These are phyloP conservation scores for Nilaparvata lugens DNA, from an alignment of 1,140 invertebrate species.

Conservation along the genomic window DNA sequence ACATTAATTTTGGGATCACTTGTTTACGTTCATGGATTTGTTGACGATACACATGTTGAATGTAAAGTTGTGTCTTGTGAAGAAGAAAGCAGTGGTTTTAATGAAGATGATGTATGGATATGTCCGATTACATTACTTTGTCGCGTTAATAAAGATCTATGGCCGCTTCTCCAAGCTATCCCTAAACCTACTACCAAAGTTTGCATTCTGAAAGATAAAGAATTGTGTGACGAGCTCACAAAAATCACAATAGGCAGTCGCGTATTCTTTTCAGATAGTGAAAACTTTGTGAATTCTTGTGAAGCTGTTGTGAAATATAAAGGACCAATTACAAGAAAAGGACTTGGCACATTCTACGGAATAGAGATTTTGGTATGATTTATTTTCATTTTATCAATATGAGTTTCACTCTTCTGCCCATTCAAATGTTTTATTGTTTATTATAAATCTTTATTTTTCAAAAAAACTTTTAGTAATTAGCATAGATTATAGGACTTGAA, in stretches of 20 bases:
- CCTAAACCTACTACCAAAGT: constrained; percentile 20
- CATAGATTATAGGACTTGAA: too few species aligned
- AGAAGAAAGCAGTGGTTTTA: constrained; percentile 12
- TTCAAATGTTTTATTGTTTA: background rate
- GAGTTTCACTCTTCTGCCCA: background rate
- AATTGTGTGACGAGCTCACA: constrained; percentile 14
- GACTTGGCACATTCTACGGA: constrained; percentile 28
- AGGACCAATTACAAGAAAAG: constrained; percentile 23
- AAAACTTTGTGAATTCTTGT: constrained; percentile 5
- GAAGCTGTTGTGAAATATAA: constrained; percentile 25
- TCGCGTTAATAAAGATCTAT: constrained; percentile 19
- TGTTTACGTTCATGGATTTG: constrained; percentile 18
- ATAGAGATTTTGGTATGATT: constrained; percentile 28
- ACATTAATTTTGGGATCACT: constrained; percentile 18
- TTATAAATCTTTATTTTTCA: too few species aligned
- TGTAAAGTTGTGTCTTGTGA: constrained; percentile 20
- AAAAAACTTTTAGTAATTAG: too few species aligned
- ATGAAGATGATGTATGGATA: constrained; percentile 21
- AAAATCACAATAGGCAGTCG: constrained; percentile 17
- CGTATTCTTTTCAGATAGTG: constrained; percentile 13
- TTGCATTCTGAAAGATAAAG: constrained; percentile 16
- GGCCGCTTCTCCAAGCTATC: constrained; percentile 19
- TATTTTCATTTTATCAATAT: constrained; percentile 6
- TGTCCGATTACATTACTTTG: constrained; percentile 18
- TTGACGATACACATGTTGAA: constrained; percentile 14